phyloP scores from a whole-genome alignment of 2,113 vertebrate species.

The Cephalopterus ornatus region DNA sequence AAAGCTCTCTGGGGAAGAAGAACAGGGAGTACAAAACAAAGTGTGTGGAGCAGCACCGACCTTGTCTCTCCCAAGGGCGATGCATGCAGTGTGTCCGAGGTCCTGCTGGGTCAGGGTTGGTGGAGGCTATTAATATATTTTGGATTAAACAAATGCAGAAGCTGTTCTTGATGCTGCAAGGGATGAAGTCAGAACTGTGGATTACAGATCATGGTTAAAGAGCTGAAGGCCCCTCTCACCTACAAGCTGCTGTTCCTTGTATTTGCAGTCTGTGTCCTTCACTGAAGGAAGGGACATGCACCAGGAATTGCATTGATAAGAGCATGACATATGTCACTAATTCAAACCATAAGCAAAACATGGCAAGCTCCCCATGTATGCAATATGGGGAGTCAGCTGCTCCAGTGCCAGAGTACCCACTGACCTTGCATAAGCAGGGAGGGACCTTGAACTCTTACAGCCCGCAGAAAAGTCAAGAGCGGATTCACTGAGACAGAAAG shows the following conservation, averaged over 20 bases:
- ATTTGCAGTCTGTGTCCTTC: background rate
- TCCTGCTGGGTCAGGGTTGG: background rate
- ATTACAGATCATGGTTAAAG: fast-evolving
- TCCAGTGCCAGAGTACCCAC: background rate
- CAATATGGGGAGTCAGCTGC: background rate
- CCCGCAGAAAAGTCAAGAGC: slow-evolving; percentile 3
- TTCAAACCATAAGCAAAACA: background rate
- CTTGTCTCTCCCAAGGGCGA: background rate
- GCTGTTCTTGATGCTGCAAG: background rate
- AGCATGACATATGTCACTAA: background rate
- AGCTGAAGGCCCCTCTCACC: background rate
- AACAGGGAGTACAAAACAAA: background rate
- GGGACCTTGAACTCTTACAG: slow-evolving; percentile 39
- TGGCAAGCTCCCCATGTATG: background rate
- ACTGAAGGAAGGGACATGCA: background rate
- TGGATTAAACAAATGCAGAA: background rate
- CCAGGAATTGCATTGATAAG: background rate
- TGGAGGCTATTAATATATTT: background rate
- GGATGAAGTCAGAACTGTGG: background rate
- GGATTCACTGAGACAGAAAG: slow-evolving; percentile 37
- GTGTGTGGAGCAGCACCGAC: background rate
- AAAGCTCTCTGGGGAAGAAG: background rate
- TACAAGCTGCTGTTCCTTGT: background rate
- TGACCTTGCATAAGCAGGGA: slow-evolving; percentile 11
- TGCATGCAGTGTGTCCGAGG: background rate